Conservation (phyloP, 2,888 invertebrate genomes). For the Alloscopus bannaensis region DNA sequence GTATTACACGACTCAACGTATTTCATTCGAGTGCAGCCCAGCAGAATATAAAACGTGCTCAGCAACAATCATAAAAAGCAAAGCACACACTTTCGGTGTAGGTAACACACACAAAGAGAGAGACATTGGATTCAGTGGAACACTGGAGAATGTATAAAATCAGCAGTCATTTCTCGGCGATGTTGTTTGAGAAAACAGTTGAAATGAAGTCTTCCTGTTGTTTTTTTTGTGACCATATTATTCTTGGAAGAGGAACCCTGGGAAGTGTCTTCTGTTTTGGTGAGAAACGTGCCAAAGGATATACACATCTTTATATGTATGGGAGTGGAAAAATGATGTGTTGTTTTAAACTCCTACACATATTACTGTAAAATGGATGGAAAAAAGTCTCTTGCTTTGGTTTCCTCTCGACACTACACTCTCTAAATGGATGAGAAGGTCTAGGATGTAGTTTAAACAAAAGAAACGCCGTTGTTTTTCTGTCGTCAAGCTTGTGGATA, state of each 20-base stretch:
- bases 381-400: constrained; percentile 3
- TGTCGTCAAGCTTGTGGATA: background rate
- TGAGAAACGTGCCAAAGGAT: background rate
- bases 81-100: background rate
- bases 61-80: too few species aligned
- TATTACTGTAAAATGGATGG: background rate
- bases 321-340: background rate
- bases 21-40: constrained; percentile 23
- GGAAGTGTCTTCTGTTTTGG: background rate
- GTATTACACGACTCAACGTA: constrained; percentile 11
- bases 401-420: background rate
- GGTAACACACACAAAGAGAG: background rate
- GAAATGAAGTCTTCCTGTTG: constrained; percentile 17
- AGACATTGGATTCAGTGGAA: background rate
- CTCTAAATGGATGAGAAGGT: background rate
- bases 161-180: constrained; percentile 11
- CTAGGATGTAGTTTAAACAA: too few species aligned
- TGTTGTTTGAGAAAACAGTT: constrained; percentile 18
- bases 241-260: background rate
- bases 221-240: constrained; percentile 1
- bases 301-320: background rate
- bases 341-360: background rate
- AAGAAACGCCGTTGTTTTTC: background rate
- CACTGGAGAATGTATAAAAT: constrained; percentile 16
- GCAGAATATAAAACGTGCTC: constrained; percentile 28